These are phyloP conservation scores for Gallirallus australis DNA, from an alignment of 2,797 vertebrate species.

Conservation along the genomic window DNA sequence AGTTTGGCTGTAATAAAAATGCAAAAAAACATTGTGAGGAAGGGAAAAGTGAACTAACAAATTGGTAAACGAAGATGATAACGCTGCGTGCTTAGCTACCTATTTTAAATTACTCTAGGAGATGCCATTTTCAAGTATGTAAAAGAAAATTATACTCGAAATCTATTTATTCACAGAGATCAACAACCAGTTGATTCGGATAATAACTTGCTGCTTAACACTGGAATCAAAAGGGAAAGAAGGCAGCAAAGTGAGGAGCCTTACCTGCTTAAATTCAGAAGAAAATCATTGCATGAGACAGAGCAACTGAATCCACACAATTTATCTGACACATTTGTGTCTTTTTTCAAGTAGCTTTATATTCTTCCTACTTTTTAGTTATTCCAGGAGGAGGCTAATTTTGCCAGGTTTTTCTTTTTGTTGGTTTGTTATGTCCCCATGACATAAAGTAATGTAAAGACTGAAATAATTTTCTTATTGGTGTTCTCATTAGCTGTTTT, in stretches of 20 bases:
- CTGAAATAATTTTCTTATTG: not conserved
- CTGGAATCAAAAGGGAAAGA: not conserved
- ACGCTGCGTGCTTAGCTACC: not conserved
- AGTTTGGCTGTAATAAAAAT: not conserved
- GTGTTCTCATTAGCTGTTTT: not conserved
- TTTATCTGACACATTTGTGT: not conserved
- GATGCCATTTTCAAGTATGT: not conserved
- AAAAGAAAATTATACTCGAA: slow-evolving; percentile 7
- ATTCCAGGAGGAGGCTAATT: not conserved
- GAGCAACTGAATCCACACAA: not conserved
- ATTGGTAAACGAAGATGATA: not conserved
- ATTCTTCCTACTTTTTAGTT: not conserved
- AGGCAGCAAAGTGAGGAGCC: not conserved
- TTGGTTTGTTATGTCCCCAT: not conserved
- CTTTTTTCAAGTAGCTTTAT: not conserved
- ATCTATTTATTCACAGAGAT: not conserved
- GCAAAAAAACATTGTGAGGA: not conserved
- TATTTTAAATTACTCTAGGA: not conserved
- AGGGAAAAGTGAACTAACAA: not conserved
- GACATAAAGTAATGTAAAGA: not conserved
- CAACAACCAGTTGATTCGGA: not conserved
- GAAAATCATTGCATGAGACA: not conserved
- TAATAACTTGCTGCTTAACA: not conserved
- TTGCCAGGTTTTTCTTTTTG: not conserved
- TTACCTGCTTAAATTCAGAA: not conserved